Conservation (phyloP, 1,140 invertebrate genomes). For the Papilio polyxenes region DNA sequence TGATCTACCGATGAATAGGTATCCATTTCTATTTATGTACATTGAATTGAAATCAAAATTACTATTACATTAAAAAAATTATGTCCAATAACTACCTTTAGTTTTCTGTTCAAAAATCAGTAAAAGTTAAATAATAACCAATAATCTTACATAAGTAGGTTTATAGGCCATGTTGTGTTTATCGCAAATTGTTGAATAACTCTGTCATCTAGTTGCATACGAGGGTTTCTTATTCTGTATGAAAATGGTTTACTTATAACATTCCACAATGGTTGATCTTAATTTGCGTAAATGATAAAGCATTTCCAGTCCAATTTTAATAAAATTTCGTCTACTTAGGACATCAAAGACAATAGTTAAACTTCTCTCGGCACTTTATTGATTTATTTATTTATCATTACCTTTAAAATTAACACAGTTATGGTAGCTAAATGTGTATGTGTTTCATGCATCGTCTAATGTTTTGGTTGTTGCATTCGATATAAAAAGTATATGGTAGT, state of each 20-base stretch:
- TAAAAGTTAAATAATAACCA: background rate
- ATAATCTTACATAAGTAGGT: background rate
- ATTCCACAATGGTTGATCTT: background rate
- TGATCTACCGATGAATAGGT: background rate
- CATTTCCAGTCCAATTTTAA: background rate
- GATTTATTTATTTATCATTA: background rate
- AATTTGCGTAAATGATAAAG: background rate
- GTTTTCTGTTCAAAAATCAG: background rate
- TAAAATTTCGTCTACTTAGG: background rate
- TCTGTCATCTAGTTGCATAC: background rate
- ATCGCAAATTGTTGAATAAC: background rate
- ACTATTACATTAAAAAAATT: background rate
- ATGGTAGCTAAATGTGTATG: background rate
- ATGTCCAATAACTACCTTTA: background rate
- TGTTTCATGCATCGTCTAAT: constrained; percentile 37
- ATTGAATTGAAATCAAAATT: background rate
- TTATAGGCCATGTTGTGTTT: constrained; percentile 2
- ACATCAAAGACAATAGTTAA: background rate
- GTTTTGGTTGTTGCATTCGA: constrained; percentile 44
- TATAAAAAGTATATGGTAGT: constrained; percentile 47
- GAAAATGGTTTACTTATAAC: background rate
- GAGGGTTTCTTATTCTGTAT: background rate
- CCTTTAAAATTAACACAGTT: background rate
- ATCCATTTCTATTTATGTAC: background rate
- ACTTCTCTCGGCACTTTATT: background rate